Evolutionary conservation across 2,113 vertebrate species (phyloP).

Genomic region (Ceyx melanurus): DNA sequence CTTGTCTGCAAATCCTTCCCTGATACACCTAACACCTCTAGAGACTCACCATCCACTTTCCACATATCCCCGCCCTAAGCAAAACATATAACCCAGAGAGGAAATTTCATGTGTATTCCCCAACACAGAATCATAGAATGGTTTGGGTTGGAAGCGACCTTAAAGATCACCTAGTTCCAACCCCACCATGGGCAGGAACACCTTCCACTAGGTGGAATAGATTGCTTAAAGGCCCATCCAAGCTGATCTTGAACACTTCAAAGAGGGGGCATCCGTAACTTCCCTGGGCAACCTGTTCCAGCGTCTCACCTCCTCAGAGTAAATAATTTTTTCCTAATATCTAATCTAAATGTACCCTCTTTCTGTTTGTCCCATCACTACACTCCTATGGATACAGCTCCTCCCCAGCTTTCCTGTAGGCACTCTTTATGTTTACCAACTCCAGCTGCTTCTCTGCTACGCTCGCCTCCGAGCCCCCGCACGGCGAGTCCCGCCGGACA

Average conservation of each 20-base stretch:
- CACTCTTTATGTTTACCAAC: neutral
- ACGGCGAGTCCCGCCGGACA: neutral
- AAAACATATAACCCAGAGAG: rapidly evolving
- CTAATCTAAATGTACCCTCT: neutral
- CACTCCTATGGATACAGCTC: neutral
- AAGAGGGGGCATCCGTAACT: neutral
- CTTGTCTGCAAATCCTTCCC: neutral
- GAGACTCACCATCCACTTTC: neutral
- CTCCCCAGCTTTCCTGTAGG: neutral
- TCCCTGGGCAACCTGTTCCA: neutral
- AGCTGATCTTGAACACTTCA: neutral
- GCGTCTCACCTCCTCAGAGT: neutral
- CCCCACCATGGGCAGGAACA: neutral
- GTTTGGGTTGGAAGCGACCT: neutral
- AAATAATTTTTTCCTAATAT: too few species aligned
- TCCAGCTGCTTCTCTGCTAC: neutral
- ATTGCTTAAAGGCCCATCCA: neutral
- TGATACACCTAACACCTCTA: too few species aligned
- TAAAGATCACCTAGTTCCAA: neutral
- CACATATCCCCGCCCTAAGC: neutral
- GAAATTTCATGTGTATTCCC: neutral
- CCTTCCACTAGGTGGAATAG: neutral
- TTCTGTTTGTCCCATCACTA: neutral
- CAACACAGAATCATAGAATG: neutral
- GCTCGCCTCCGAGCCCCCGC: neutral